Conservation (phyloP, 2,888 invertebrate genomes). For the Cybosia mesomella region DNA sequence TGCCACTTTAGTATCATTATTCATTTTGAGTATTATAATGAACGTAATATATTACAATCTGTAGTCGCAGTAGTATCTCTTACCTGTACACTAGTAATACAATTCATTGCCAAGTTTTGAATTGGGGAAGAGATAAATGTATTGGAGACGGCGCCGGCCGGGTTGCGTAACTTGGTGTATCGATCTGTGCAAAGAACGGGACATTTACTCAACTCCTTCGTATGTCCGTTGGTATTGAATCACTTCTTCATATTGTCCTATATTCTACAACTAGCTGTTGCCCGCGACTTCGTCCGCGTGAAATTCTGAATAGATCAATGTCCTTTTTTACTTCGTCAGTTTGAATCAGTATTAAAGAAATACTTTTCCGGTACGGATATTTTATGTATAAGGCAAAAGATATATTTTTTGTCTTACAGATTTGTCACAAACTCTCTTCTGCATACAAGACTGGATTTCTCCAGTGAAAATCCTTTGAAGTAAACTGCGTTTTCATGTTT, state of each 20-base stretch:
- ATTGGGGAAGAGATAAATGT: slow-evolving; percentile 53
- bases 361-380: neutral
- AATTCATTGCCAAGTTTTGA: slow-evolving; percentile 34
- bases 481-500: neutral
- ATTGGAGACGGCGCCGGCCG: slow-evolving; percentile 73
- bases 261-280: too few species aligned
- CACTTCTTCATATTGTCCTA: slow-evolving; percentile 55
- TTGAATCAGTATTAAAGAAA: neutral
- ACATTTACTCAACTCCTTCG: slow-evolving; percentile 69
- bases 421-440: too few species aligned
- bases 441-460: neutral
- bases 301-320: slow-evolving; percentile 10
- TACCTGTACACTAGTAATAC: slow-evolving; percentile 27
- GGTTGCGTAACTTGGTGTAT: slow-evolving; percentile 85
- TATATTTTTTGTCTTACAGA: neutral
- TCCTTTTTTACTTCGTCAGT: neutral
- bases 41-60: slow-evolving; percentile 21
- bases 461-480: neutral
- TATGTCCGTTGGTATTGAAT: slow-evolving; percentile 60
- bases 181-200: slow-evolving; percentile 79
- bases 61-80: slow-evolving; percentile 25
- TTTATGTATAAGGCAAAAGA: neutral
- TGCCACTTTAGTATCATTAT: slow-evolving; percentile 37
- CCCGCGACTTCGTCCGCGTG: too few species aligned
- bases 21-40: slow-evolving; percentile 23